These are phyloP conservation scores for Rapana venosa DNA, from an alignment of 2,888 invertebrate species.

Conservation along the genomic window DNA sequence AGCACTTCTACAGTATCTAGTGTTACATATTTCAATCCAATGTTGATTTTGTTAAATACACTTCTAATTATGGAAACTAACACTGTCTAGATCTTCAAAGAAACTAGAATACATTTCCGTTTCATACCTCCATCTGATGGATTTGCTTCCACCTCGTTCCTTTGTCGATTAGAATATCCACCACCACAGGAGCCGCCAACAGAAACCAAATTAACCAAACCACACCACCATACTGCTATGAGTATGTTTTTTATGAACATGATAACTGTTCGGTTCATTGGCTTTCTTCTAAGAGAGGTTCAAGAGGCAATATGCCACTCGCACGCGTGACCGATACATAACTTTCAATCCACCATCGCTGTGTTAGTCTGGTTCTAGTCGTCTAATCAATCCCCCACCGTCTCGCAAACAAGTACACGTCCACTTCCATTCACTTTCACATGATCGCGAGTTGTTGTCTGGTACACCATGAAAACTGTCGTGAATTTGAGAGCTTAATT, in stretches of 20 bases:
- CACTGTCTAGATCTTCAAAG: too few species aligned
- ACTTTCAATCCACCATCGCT: slow-evolving; percentile 43
- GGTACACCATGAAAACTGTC: slow-evolving; percentile 2
- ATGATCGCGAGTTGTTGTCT: background rate
- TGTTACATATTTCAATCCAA: too few species aligned
- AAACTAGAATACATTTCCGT: background rate
- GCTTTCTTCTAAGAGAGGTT: slow-evolving; percentile 15
- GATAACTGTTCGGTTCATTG: slow-evolving; percentile 16
- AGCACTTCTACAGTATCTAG: too few species aligned
- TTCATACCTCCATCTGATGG: slow-evolving; percentile 49
- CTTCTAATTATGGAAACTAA: too few species aligned
- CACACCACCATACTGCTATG: slow-evolving; percentile 42
- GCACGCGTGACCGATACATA: slow-evolving; percentile 36
- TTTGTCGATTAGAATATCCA: background rate
- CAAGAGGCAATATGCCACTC: slow-evolving; percentile 36
- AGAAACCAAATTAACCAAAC: slow-evolving; percentile 24
- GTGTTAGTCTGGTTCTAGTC: slow-evolving; percentile 8
- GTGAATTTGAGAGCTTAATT: background rate
- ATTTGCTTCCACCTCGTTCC: slow-evolving; percentile 23
- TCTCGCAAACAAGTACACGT: slow-evolving; percentile 22
- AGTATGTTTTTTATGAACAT: slow-evolving; percentile 41
- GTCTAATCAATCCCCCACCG: slow-evolving; percentile 19
- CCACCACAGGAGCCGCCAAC: slow-evolving; percentile 16
- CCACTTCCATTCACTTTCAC: slow-evolving; percentile 36
- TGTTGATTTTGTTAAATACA: too few species aligned